Conservation (phyloP, 2,113 vertebrate species). For the Emydura subglobosa region DNA sequence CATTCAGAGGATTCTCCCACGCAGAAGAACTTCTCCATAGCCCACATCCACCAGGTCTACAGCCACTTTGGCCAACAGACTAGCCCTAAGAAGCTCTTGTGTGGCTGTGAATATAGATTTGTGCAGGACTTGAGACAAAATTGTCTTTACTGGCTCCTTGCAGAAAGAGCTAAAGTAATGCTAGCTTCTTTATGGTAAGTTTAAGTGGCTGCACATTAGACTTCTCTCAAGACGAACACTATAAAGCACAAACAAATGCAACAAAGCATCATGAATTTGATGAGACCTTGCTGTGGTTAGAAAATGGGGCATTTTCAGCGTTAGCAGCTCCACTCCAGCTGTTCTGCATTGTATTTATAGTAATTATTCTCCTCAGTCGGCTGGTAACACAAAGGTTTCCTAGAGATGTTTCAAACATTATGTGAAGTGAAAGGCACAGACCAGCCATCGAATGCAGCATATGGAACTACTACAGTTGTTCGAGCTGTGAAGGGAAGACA, state of each 20-base stretch:
- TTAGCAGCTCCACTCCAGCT: background rate
- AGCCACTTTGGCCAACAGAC: background rate
- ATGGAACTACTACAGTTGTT: background rate
- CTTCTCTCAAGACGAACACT: background rate
- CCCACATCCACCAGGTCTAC: background rate
- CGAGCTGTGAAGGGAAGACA: slow-evolving; percentile 9
- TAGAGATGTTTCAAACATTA: background rate
- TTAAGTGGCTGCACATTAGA: background rate
- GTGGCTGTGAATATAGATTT: background rate
- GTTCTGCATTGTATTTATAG: rapidly evolving
- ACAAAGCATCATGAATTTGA: background rate
- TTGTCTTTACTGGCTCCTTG: background rate
- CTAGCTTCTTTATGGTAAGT: background rate
- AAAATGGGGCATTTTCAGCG: rapidly evolving
- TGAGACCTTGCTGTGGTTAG: background rate
- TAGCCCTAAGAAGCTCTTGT: background rate
- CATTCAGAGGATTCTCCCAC: background rate
- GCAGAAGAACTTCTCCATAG: background rate
- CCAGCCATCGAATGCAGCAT: background rate
- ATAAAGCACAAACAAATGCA: background rate
- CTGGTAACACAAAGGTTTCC: slow-evolving; percentile 7
- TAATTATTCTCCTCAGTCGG: background rate
- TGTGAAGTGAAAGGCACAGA: background rate
- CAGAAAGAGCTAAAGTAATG: background rate
- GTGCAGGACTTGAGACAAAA: background rate